Evolutionary conservation across 2,797 vertebrate genomes (phyloP), one percentile per base, ranked within the genome.

Genomic region (Avahi laniger): DNA sequence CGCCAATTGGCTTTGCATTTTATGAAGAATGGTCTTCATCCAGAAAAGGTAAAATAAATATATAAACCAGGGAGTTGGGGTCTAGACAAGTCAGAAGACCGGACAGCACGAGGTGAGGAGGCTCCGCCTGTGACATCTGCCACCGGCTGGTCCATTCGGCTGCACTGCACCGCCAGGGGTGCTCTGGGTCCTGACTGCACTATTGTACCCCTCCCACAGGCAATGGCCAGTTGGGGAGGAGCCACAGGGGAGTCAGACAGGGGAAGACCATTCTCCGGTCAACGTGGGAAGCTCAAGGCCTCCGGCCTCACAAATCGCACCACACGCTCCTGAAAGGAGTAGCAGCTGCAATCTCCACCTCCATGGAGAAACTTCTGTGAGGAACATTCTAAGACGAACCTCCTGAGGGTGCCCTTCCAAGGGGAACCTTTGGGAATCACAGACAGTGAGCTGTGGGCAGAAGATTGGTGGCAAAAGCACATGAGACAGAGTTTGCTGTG

Each of bases 91-190:
- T 35, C 33, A 65, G 22, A 88, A 33, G 26, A 22, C 28, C 59
- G 35, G 30, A 46, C 78, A 65, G 6, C 69, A 52, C 0, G n/a
- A n/a, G 33, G 8, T 30, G 7, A 43, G 10, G 35, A 73, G 50
- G n/a, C 28, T 41, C 3, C 17, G 28, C 26, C 18, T 4, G 3
- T 4, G 61, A 20, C 9, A 1, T n/a, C 76, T n/a, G 22, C 1
- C 46, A 67, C 70, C 33, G 69, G 9, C 50, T 0, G 50, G 46
- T 18, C 13, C 65, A 43, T 9, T 30, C 9, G 28, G 10, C 30
- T 28, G 41, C 43, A 7, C 24, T 48, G 35, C 22, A 30, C 46
- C 28, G 13, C 8, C 10, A 4, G 48, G 33, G 30, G 7, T 15
- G 4, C 33, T 70, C 10, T 7, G 7, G 38, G 73, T 61, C 24